Evolutionary conservation across 1,140 invertebrate genomes (phyloP), one percentile per base, ranked within the genome.

Genomic region (Streblospio benedicti): DNA sequence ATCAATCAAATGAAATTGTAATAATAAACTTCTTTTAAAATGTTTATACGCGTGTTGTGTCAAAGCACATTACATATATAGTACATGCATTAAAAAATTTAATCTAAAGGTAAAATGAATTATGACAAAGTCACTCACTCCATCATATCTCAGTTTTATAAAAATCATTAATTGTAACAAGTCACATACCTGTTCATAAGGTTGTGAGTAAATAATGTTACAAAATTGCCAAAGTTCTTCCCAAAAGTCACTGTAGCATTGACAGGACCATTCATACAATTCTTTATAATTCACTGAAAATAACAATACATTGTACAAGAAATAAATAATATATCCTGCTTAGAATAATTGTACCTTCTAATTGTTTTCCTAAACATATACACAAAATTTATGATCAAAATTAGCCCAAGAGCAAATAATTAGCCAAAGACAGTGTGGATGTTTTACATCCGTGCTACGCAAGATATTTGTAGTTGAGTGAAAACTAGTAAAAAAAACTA

Each of bases 161-260:
- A 14, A 41, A 53, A 59, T 53, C 35, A 59, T 23, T n/a, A n/a
- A 58, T 4, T 20, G 28, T 28, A 45, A 23, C 23, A 27, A 25
- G 28, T n/a, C 49, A 44, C 57, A 65, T 59, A 80, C 77, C 64
- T 71, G 52, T 32, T 72, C 65, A 65, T 75, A 79, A 4, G 62
- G 18, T 59, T 69, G 47, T n/a, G 73, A 76, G 58, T 76, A 65
- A 5, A 74, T 66, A 5, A 81, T 67, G 12, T 71, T 68, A 38
- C 70, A 68, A 64, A 75, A 80, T 12, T 74, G 47, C 69, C 76
- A 76, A 9, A 81, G 63, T 65, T 79, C 73, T 57, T 76, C 74
- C 81, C 81, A 82, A 65, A 82, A 82, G 47, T 74, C 67, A 23
- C 69, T 50, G 61, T 77, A 79, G 59, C 80, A 75, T 14, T 80